Conservation (phyloP, 1,140 invertebrate species). For the Triops longicaudatus region DNA sequence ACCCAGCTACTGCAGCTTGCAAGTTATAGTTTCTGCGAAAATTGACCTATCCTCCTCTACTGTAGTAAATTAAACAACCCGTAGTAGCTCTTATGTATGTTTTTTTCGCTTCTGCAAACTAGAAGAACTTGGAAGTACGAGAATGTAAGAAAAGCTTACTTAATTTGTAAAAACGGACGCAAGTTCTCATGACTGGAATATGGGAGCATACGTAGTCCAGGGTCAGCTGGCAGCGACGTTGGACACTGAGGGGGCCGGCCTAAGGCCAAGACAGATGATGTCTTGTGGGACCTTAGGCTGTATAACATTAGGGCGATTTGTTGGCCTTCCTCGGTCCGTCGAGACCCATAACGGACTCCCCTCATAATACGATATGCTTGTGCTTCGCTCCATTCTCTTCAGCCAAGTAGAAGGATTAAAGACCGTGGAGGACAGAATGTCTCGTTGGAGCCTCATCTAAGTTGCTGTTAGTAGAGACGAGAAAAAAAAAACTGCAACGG, state of each 20-base stretch:
- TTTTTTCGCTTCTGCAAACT: no score
- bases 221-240: conserved; percentile 8
- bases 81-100: no score
- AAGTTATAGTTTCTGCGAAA: no score
- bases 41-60: no score
- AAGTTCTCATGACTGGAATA: no score
- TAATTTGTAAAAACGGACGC: no score
- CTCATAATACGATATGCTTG: conserved; percentile 7
- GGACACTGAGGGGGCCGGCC: not conserved
- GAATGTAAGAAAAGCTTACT: no score
- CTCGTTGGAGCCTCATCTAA: conserved; percentile 4
- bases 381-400: not conserved
- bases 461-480: not conserved
- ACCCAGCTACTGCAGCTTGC: no score
- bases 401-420: not conserved
- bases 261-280: not conserved
- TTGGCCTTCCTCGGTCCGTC: not conserved
- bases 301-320: not conserved
- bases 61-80: no score
- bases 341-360: conserved; percentile 9
- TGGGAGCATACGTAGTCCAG: not conserved
- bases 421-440: not conserved
- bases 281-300: conserved; percentile 8
- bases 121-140: no score
- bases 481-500: not conserved